Evolutionary conservation across 2,113 vertebrate species (phyloP).

Genomic region (Callionymus lyra): DNA sequence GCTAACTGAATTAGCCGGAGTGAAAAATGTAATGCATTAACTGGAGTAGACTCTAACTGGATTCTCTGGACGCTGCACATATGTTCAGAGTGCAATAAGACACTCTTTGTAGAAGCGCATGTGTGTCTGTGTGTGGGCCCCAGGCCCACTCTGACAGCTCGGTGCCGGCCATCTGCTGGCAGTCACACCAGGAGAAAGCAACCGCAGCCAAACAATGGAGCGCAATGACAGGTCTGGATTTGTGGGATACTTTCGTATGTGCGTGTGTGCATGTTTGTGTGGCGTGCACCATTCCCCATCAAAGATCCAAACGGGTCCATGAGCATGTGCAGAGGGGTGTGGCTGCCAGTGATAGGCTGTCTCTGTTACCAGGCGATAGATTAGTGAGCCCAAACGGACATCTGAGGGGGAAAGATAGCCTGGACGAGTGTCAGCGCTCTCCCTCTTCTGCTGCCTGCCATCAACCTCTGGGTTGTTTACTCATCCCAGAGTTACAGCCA

Average conservation of each 20-base stretch:
- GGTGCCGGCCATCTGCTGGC: constrained; percentile 72
- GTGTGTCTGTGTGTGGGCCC: constrained; percentile 54
- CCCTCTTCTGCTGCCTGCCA: no score
- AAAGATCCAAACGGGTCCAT: constrained; percentile 57
- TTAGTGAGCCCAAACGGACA: constrained; percentile 62
- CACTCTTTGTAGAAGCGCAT: constrained; percentile 39
- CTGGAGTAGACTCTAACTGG: constrained; percentile 21
- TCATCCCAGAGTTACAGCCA: no score
- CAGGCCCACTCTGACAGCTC: constrained; percentile 63
- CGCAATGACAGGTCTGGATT: constrained; percentile 71
- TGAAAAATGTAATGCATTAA: constrained; percentile 5
- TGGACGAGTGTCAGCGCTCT: constrained; percentile 25
- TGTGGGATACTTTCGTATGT: constrained; percentile 43
- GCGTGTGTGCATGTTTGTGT: constrained; percentile 22
- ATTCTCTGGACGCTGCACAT: constrained; percentile 53
- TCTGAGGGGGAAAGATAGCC: constrained; percentile 58
- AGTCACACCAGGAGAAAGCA: constrained; percentile 71
- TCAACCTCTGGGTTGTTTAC: no score
- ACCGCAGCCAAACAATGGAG: constrained; percentile 67
- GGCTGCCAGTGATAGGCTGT: constrained; percentile 66
- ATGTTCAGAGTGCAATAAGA: constrained; percentile 59
- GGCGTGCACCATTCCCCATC: constrained; percentile 39
- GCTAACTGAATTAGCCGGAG: constrained; percentile 7
- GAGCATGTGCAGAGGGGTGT: constrained; percentile 66
- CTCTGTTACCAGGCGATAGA: constrained; percentile 68